Percentiles rank a stretch among this genome's conserved stretches.
These are phyloP conservation scores for Porites divaricata DNA, from an alignment of 92 coral and sea anemone genomes.

Conservation along the genomic window DNA sequence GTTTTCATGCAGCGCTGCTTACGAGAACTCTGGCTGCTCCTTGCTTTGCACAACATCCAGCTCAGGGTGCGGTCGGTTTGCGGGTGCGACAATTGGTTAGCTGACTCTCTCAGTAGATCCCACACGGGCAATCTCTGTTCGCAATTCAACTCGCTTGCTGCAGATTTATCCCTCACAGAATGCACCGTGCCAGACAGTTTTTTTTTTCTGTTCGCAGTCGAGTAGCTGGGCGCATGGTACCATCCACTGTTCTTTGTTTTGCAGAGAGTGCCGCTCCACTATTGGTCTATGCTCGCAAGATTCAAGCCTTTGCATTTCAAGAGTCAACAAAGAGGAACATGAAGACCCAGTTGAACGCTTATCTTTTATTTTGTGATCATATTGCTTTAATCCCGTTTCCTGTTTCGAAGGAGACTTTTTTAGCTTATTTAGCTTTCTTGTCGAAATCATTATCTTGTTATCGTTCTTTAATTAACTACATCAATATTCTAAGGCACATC, in stretches of 20 bases:
- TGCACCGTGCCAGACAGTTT: slow-evolving; percentile 21
- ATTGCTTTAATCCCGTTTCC: slow-evolving; percentile 45
- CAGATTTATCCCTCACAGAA: background rate
- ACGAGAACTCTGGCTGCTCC: slow-evolving; percentile 39
- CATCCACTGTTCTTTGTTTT: background rate
- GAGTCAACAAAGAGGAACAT: slow-evolving; percentile 70
- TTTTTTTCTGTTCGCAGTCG: slow-evolving; percentile 5
- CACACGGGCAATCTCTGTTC: no score
- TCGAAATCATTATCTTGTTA: slow-evolving; percentile 40
- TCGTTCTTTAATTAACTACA: slow-evolving; percentile 46
- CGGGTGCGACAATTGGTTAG: slow-evolving; percentile 25
- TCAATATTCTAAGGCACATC: slow-evolving; percentile 59
- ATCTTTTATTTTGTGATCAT: slow-evolving; percentile 46
- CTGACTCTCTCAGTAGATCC: slow-evolving; percentile 37
- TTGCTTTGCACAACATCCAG: slow-evolving; percentile 22
- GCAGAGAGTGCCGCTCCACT: background rate
- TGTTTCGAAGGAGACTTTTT: slow-evolving; percentile 43
- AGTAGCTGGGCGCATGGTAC: background rate
- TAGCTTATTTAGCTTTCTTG: slow-evolving; percentile 47
- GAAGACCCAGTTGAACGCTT: slow-evolving; percentile 53
- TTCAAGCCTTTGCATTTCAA: slow-evolving; percentile 59
- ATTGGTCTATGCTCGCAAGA: slow-evolving; percentile 21
- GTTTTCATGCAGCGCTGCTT: slow-evolving; percentile 52
- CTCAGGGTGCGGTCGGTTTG: slow-evolving; percentile 29
- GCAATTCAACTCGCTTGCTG: slow-evolving; percentile 1